These are phyloP conservation scores for Trichomycterus rosablanca DNA, from an alignment of 2,113 vertebrate genomes.

Conservation along the genomic window DNA sequence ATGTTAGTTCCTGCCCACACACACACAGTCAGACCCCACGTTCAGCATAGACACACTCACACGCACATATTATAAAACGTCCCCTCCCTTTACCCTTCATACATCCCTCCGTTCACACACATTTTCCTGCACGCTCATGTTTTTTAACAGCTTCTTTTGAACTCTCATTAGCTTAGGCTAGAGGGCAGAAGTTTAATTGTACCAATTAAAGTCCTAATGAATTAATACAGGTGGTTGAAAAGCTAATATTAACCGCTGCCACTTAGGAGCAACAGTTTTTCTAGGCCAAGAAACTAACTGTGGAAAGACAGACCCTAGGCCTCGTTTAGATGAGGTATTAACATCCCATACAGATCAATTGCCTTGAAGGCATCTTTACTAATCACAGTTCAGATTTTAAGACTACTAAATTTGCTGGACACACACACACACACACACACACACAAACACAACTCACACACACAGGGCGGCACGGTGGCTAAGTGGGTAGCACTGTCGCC, in stretches of 20 bases:
- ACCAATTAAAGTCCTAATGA: conserved; percentile 44
- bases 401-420: too few species aligned
- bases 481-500: too few species aligned
- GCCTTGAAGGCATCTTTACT: too few species aligned
- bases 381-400: too few species aligned
- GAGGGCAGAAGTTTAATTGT: conserved; percentile 44
- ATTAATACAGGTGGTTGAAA: conserved; percentile 42
- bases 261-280: not conserved
- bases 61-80: conserved; percentile 13
- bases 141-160: conserved; percentile 47
- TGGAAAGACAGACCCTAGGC: too few species aligned
- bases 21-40: conserved; percentile 35
- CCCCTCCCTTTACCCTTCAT: not conserved
- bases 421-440: too few species aligned
- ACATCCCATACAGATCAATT: too few species aligned
- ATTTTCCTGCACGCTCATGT: conserved; percentile 17
- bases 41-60: conserved; percentile 21
- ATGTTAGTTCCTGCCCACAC: conserved; percentile 27
- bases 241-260: conserved; percentile 28
- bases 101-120: conserved; percentile 20
- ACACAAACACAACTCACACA: too few species aligned
- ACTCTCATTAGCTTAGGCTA: conserved; percentile 28
- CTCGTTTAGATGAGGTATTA: too few species aligned
- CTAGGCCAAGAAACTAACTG: not conserved
- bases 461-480: too few species aligned